Percentiles rank a stretch among this genome's conserved stretches.
phyloP scores from a whole-genome alignment of 1,140 invertebrate species.

The Euura saliciscinereae region DNA sequence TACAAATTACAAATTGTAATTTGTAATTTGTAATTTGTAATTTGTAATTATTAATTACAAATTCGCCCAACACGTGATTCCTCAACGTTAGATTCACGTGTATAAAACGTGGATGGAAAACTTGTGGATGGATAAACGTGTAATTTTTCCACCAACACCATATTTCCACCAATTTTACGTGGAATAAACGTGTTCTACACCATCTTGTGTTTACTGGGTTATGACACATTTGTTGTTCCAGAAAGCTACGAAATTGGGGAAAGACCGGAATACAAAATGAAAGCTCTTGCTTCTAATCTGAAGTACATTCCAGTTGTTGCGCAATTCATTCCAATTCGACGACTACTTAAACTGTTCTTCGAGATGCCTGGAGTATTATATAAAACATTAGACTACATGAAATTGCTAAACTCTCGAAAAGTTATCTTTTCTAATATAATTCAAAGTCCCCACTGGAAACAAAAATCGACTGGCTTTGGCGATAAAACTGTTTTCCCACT shows the following conservation, averaged over 20 bases:
- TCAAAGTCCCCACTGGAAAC: conserved; percentile 37
- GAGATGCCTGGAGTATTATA: conserved; percentile 26
- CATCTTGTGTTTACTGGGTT: conserved; percentile 13
- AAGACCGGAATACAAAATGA: conserved; percentile 20
- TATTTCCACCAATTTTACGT: no score
- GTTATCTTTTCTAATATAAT: conserved; percentile 36
- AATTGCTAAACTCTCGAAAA: conserved; percentile 18
- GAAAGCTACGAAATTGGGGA: conserved; percentile 21
- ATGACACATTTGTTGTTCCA: conserved; percentile 23
- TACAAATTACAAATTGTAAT: no score
- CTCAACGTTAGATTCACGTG: no score
- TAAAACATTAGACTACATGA: conserved; percentile 26
- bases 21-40: no score
- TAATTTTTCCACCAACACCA: no score
- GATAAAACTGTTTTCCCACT: conserved; percentile 38
- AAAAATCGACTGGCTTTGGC: conserved; percentile 21
- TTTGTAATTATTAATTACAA: no score
- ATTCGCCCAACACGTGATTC: no score
- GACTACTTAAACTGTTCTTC: conserved; percentile 28
- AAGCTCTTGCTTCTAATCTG: conserved; percentile 11
- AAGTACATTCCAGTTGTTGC: conserved; percentile 22
- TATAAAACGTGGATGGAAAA: no score
- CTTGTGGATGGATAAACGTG: no score
- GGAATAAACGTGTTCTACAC: no score
- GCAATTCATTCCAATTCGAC: conserved; percentile 25